Conservation (phyloP, 2,797 vertebrate species). For the Serranus cabrilla region DNA sequence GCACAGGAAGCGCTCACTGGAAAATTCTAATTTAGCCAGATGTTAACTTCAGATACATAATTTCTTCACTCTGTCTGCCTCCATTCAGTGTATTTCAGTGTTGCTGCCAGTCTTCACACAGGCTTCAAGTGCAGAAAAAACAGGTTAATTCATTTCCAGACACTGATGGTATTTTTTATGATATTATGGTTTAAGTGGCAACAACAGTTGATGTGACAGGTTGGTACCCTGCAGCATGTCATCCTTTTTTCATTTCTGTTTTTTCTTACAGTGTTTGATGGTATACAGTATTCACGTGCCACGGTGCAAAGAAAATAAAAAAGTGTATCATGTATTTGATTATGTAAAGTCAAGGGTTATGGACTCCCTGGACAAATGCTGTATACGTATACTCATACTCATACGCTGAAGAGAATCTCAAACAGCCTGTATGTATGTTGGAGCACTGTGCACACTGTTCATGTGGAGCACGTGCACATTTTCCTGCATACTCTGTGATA, state of each 20-base stretch:
- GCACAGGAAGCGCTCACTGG: no score
- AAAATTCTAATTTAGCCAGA: no score
- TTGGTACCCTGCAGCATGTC: neutral
- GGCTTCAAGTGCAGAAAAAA: neutral
- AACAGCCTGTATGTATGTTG: no score
- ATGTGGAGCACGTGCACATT: neutral
- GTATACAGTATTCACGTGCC: conserved; percentile 9
- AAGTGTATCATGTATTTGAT: conserved; percentile 11
- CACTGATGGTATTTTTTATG: no score
- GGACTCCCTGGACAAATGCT: conserved; percentile 25
- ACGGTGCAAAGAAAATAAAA: neutral
- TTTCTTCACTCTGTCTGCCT: no score
- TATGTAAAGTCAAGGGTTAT: conserved; percentile 22
- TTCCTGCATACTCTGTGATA: neutral
- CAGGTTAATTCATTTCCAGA: neutral
- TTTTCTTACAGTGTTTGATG: neutral
- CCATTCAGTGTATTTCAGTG: no score
- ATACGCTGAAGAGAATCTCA: conserved; percentile 19
- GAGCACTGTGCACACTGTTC: neutral
- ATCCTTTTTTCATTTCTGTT: neutral
- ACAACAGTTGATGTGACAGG: neutral
- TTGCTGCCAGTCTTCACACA: no score
- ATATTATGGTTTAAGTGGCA: neutral
- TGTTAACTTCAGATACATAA: no score
- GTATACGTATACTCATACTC: no score